Percentiles rank a stretch among this genome's conserved stretches.
phyloP scores from a whole-genome alignment of 2,888 invertebrate species.

The Tipula vernalis region DNA sequence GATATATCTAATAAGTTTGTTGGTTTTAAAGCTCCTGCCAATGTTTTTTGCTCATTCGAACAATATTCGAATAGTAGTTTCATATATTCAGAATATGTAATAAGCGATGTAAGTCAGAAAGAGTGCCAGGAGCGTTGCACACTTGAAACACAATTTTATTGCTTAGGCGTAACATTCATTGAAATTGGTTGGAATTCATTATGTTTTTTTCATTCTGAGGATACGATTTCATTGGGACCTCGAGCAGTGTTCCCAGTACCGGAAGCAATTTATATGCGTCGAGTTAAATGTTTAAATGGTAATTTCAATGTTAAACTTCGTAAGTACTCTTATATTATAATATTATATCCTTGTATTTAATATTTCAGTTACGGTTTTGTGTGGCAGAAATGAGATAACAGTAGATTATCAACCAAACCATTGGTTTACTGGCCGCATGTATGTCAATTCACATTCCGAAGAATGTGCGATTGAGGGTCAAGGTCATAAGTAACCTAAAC shows the following conservation, averaged over 20 bases:
- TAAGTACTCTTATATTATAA: not conserved
- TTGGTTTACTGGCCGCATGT: conserved; percentile 58
- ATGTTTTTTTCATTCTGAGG: conserved; percentile 70
- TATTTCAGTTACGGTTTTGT: conserved; percentile 60
- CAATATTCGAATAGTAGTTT: conserved; percentile 58
- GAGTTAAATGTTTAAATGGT: conserved; percentile 77
- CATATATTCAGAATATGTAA: conserved; percentile 40
- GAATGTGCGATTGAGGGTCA: conserved; percentile 51
- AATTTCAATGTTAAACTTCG: conserved; percentile 26
- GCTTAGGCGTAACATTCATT: conserved; percentile 52
- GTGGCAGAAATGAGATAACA: conserved; percentile 55
- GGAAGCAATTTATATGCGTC: conserved; percentile 60
- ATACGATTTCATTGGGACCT: conserved; percentile 66
- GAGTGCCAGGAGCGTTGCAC: conserved; percentile 52
- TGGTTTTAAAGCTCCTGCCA: conserved; percentile 22
- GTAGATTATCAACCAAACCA: conserved; percentile 51
- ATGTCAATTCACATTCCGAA: conserved; percentile 67
- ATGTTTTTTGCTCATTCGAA: conserved; percentile 61
- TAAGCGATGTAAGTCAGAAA: conserved; percentile 31
- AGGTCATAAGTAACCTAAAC: conserved; percentile 26
- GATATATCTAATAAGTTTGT: not conserved
- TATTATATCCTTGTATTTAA: not conserved
- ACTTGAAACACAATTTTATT: conserved; percentile 49
- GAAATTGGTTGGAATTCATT: conserved; percentile 25
- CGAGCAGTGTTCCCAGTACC: conserved; percentile 46